These are phyloP conservation scores for Sandelia bainsii DNA, from an alignment of 2,797 vertebrate species.

Conservation along the genomic window DNA sequence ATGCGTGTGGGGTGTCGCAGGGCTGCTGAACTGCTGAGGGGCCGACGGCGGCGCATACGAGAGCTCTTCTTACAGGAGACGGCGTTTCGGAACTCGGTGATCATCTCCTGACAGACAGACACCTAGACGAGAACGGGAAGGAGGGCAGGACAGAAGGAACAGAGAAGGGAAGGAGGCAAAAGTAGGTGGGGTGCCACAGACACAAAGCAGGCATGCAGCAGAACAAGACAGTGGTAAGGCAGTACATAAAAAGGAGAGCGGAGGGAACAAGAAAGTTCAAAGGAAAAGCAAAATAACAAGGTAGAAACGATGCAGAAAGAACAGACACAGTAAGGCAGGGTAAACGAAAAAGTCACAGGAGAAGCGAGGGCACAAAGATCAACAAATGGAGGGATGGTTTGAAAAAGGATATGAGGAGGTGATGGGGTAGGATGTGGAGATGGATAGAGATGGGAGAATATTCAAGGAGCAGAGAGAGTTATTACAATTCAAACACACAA, in stretches of 20 bases:
- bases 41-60: slow-evolving; percentile 88
- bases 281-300: slow-evolving; percentile 36
- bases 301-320: slow-evolving; percentile 53
- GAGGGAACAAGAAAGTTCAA: slow-evolving; percentile 41
- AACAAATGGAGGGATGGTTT: slow-evolving; percentile 55
- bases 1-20: slow-evolving; percentile 85
- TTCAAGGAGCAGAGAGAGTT: slow-evolving; percentile 80
- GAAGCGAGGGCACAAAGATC: slow-evolving; percentile 60
- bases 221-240: slow-evolving; percentile 71
- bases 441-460: slow-evolving; percentile 76
- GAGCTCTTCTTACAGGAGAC: slow-evolving; percentile 94
- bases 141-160: slow-evolving; percentile 29
- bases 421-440: slow-evolving; percentile 69
- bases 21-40: slow-evolving; percentile 79
- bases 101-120: slow-evolving; percentile 95
- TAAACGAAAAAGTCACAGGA: slow-evolving; percentile 51
- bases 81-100: slow-evolving; percentile 92
- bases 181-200: slow-evolving; percentile 64
- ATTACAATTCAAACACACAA: slow-evolving; percentile 80
- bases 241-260: slow-evolving; percentile 55
- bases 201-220: slow-evolving; percentile 72
- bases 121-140: slow-evolving; percentile 79
- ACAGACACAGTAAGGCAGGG: slow-evolving; percentile 55
- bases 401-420: slow-evolving; percentile 53
- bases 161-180: slow-evolving; percentile 52